Base-by-base conservation (phyloP, 2,113 vertebrate species). In the Bubo blakistoni region DNA sequence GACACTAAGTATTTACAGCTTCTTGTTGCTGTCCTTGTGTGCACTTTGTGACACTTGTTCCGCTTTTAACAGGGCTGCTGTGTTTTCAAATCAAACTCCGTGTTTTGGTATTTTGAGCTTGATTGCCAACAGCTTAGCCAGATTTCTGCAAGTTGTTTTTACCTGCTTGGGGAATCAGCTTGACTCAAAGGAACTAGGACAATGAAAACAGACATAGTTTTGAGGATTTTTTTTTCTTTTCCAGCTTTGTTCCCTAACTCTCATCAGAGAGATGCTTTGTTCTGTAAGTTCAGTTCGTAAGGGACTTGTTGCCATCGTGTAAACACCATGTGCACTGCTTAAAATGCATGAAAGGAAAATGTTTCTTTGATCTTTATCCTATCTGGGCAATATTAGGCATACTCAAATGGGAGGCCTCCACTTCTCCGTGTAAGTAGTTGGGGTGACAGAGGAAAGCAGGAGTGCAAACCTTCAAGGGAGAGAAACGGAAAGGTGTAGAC, bases 51-150 rank as follows among this genome's bases (percentile, higher is more conserved):
- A 52, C 76, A 84, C 72, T 92, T 40, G 72, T 59, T 40, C 72
- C 12, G 24, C 93, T 88, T 82, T n/a, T 34, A 87, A 72, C 90
- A 67, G 78, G 5, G 25, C 86, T 91, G 80, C 94, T 52, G 77
- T 97, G 95, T 96, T 96, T 95, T 87, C 91, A 91, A 65, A 91
- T 87, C 91, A 77, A 9, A 42, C 66, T n/a, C 86, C 4, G 0
- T 89, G 84, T 92, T 95, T 87, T 78, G 95, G 22, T 32, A 4
- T 61, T 89, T 80, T 34, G 46, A 63, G 62, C 57, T 91, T 1
- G 4, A 92, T 58, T 61, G 66, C 84, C 65, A 44, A 7, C 77
- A 30, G 52, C 73, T 92, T 49, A 92, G 57, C 51, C 42, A 42
- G 71, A 78, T 69, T 88, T 52, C 42, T 58, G 30, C 13, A 14